Percentiles rank a stretch among this genome's conserved stretches.
phyloP scores from a whole-genome alignment of 2,888 invertebrate genomes.

The Troilus luridus region DNA sequence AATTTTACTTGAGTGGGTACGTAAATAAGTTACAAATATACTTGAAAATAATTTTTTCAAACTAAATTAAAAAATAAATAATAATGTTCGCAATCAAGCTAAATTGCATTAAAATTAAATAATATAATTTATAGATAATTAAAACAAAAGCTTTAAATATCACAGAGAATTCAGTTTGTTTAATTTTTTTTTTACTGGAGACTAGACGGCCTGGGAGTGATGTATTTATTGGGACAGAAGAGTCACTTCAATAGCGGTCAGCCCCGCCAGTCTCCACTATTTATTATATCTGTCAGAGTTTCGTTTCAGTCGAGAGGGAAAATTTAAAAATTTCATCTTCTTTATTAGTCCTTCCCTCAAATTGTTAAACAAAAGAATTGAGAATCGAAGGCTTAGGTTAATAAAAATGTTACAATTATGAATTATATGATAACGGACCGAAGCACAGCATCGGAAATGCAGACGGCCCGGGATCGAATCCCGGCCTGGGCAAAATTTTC shows the following conservation, averaged over 20 bases:
- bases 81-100: neutral
- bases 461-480: too few relatives aligned
- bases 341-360: neutral
- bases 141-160: neutral
- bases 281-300: slow-evolving; percentile 24
- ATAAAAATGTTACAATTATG: neutral
- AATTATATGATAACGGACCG: too few relatives aligned
- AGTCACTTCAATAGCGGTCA: neutral
- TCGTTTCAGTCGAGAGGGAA: neutral
- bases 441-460: too few relatives aligned
- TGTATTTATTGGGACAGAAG: neutral
- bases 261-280: neutral
- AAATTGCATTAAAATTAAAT: neutral
- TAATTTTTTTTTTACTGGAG: neutral
- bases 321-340: slow-evolving; percentile 16
- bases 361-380: neutral
- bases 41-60: too few relatives aligned
- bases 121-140: neutral
- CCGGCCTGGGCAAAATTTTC: too few relatives aligned
- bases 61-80: too few relatives aligned
- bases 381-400: neutral
- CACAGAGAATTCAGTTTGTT: neutral
- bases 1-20: too few relatives aligned
- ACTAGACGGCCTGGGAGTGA: neutral
- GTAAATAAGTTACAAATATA: too few relatives aligned